phyloP scores from a whole-genome alignment of 2,797 vertebrate species.

The Pseudopleuronectes americanus region DNA sequence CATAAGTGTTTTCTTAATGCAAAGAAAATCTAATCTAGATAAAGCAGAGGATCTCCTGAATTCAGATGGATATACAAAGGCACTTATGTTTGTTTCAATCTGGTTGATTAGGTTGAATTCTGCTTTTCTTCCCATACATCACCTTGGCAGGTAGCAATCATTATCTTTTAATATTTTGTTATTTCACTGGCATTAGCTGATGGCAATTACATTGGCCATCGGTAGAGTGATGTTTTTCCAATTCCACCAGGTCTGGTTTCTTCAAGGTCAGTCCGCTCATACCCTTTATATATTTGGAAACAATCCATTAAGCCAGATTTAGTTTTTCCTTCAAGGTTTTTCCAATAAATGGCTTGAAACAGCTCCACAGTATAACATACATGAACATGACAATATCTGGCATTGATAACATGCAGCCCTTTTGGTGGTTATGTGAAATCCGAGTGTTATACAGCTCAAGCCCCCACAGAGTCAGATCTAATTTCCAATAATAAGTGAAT shows the following conservation, averaged over 20 bases:
- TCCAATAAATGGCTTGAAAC: background rate
- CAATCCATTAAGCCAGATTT: background rate
- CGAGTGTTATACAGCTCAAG: too few relatives aligned
- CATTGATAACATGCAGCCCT: background rate
- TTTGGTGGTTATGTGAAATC: too few relatives aligned
- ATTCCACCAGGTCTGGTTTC: background rate
- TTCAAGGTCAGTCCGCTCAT: background rate
- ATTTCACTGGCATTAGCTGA: constrained; percentile 22
- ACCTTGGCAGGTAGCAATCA: constrained; percentile 21
- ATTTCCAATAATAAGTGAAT: too few relatives aligned
- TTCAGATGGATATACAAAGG: constrained; percentile 19
- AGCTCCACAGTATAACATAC: background rate
- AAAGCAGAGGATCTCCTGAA: constrained; percentile 18
- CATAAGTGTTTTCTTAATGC: constrained; percentile 38
- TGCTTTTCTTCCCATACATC: constrained; percentile 32
- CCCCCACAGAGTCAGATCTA: too few relatives aligned
- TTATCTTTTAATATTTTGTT: constrained; percentile 23
- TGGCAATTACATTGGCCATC: constrained; percentile 17
- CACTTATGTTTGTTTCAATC: constrained; percentile 38
- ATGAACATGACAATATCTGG: background rate
- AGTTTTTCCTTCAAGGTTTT: background rate
- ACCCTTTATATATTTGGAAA: constrained; percentile 2
- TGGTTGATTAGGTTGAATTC: constrained; percentile 26
- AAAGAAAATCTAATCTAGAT: constrained; percentile 67
- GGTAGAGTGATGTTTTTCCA: constrained; percentile 14